A percentile compares a stretch with the other conserved stretches of the same genome.
Evolutionary conservation across 1,140 invertebrate genomes (phyloP).

Genomic region (Drosophila subpulchrella): DNA sequence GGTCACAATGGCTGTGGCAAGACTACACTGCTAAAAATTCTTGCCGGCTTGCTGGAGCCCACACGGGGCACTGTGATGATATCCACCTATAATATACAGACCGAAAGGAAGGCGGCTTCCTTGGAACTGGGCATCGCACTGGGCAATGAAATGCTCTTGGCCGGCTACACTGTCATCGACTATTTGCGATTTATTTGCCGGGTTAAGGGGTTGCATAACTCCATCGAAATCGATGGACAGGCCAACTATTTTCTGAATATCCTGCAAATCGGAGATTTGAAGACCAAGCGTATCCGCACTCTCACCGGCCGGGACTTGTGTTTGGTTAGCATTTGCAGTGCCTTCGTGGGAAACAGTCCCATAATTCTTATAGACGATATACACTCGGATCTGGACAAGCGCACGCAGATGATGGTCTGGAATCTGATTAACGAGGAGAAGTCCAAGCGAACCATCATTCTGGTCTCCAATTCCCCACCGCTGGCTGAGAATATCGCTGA

Average conservation of each 20-base stretch:
- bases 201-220: slow-evolving; percentile 39
- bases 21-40: slow-evolving; percentile 90
- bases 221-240: slow-evolving; percentile 17
- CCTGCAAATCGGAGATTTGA: slow-evolving; percentile 24
- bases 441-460: slow-evolving; percentile 57
- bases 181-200: slow-evolving; percentile 85
- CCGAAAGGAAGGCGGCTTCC: slow-evolving; percentile 43
- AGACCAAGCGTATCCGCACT: slow-evolving; percentile 4
- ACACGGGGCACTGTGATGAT: slow-evolving; percentile 89
- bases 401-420: slow-evolving; percentile 47
- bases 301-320: slow-evolving; percentile 19
- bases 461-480: slow-evolving; percentile 54
- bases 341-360: slow-evolving; percentile 62
- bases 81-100: slow-evolving; percentile 87
- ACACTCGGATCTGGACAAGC: slow-evolving; percentile 55
- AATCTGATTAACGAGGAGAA: slow-evolving; percentile 66
- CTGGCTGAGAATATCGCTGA: slow-evolving; percentile 60
- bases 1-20: slow-evolving; percentile 95
- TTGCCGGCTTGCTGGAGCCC: slow-evolving; percentile 91
- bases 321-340: slow-evolving; percentile 53
- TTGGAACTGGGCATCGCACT: slow-evolving; percentile 60
- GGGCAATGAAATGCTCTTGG: slow-evolving; percentile 28
- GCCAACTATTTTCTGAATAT: slow-evolving; percentile 24
- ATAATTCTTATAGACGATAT: slow-evolving; percentile 71
- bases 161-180: slow-evolving; percentile 40